These are phyloP conservation scores for Trichechus manatus DNA, from an alignment of 2,113 vertebrate genomes.

Conservation along the genomic window DNA sequence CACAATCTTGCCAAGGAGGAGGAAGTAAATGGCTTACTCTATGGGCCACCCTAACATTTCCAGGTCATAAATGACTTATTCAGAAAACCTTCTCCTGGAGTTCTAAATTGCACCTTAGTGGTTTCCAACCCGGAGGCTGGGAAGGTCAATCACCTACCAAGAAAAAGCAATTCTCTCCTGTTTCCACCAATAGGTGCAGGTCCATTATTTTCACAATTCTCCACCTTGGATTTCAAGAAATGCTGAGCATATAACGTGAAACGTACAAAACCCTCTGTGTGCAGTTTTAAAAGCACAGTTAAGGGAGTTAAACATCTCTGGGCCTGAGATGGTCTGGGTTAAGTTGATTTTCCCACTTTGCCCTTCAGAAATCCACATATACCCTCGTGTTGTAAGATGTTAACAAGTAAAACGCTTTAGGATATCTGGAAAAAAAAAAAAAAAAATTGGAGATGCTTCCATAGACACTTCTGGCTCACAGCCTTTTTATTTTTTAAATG, in stretches of 20 bases:
- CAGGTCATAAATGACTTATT: not conserved
- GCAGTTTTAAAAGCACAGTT: not conserved
- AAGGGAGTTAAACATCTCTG: not conserved
- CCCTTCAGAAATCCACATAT: not conserved
- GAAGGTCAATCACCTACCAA: constrained; percentile 35
- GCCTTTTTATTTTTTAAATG: not conserved
- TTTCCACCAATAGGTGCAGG: constrained; percentile 41
- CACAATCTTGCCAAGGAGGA: not conserved
- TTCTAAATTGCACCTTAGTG: not conserved
- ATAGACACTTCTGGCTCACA: not conserved
- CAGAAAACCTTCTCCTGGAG: constrained; percentile 34
- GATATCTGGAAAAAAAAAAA: not conserved
- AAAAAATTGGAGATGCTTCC: not conserved
- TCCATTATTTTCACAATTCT: constrained; percentile 19
- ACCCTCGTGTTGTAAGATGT: not conserved
- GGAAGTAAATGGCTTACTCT: not conserved
- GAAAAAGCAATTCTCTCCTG: constrained; percentile 38
- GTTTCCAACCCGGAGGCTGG: not conserved
- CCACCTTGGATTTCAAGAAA: constrained; percentile 17
- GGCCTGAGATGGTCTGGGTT: not conserved
- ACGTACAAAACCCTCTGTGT: not conserved
- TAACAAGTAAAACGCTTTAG: not conserved
- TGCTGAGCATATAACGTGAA: not conserved
- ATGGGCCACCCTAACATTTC: not conserved
- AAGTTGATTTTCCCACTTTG: not conserved